phyloP scores from a whole-genome alignment of 92 coral and sea anemone genomes.

The Pocillopora grandis region DNA sequence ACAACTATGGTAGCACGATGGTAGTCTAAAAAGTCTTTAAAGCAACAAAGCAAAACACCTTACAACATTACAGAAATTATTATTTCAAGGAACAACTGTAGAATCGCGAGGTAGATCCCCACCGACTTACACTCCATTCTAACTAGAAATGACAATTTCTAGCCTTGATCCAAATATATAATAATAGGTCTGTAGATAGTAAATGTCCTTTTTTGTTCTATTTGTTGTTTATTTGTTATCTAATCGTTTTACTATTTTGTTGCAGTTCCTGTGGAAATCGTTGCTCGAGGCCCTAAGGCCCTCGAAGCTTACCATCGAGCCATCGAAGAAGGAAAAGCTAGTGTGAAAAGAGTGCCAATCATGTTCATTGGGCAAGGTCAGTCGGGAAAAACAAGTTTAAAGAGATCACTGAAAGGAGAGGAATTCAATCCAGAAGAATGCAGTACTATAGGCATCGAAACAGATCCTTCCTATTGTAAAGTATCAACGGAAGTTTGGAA shows the following conservation, averaged over 20 bases:
- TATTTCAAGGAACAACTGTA: no score
- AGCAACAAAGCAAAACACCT: no score
- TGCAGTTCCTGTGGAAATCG: neutral
- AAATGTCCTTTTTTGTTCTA: neutral
- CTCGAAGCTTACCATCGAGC: neutral
- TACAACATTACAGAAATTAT: no score
- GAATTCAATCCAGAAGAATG: neutral
- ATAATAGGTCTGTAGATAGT: neutral
- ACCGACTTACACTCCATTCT: no score
- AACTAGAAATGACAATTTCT: no score
- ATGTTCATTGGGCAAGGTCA: constrained; percentile 1
- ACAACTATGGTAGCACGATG: no score
- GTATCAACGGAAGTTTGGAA: neutral
- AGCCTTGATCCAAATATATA: no score
- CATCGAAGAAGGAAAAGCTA: neutral
- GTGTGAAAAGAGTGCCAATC: neutral
- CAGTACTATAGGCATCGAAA: neutral
- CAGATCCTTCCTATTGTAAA: neutral
- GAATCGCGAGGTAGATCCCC: no score
- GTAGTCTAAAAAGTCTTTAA: no score
- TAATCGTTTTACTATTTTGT: neutral
- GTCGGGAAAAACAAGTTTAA: neutral
- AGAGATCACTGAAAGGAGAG: neutral
- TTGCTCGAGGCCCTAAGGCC: neutral
- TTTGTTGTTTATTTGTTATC: neutral